Percentiles rank a stretch among this genome's conserved stretches.
Conservation (phyloP, 2,888 invertebrate genomes). For the Cordilura impudica region DNA sequence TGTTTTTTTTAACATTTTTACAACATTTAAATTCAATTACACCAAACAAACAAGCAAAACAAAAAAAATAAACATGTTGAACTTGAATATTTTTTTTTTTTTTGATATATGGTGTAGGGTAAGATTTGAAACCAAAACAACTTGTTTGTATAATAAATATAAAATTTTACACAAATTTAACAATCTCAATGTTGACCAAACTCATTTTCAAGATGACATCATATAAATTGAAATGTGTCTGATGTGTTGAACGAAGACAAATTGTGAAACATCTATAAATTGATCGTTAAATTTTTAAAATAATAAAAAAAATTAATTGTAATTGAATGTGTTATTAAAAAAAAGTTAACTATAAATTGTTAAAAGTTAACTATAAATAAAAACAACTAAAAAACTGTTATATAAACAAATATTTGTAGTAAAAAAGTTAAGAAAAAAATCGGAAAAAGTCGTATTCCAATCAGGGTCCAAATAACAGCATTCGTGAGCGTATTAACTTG, state of each 20-base stretch:
- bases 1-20: neutral
- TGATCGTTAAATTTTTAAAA: neutral
- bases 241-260: neutral
- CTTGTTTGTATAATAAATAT: conserved; percentile 1
- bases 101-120: neutral
- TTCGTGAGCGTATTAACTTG: too few species aligned
- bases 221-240: conserved; percentile 4
- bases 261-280: conserved; percentile 1
- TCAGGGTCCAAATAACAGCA: too few species aligned
- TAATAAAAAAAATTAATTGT: neutral
- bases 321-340: neutral
- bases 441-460: too few species aligned
- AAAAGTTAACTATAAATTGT: too few species aligned
- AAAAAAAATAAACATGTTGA: neutral
- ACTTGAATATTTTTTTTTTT: neutral
- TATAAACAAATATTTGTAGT: too few species aligned
- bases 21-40: neutral
- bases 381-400: too few species aligned
- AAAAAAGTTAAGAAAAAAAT: too few species aligned
- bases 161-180: neutral
- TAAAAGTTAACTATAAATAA: too few species aligned
- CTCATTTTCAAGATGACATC: conserved; percentile 20
- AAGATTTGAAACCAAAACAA: neutral
- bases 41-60: neutral
- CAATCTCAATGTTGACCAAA: neutral